A percentile compares a stretch with the other conserved stretches of the same genome.
phyloP scores from a whole-genome alignment of 2,113 vertebrate species.

The Ochotona princeps region DNA sequence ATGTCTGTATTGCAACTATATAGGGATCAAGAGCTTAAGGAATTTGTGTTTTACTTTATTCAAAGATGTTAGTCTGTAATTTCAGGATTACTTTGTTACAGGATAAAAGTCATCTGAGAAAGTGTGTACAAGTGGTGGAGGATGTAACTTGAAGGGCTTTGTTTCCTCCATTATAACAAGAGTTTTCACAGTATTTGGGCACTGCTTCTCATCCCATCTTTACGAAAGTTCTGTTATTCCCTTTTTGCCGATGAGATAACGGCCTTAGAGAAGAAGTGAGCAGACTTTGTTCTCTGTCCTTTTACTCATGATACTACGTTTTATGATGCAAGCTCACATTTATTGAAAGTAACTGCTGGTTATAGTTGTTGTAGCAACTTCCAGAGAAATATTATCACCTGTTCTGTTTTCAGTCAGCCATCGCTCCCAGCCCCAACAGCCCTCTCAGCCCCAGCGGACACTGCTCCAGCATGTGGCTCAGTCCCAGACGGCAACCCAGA shows the following conservation, averaged over 20 bases:
- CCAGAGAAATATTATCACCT: slow-evolving; percentile 82
- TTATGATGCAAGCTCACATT: slow-evolving; percentile 57
- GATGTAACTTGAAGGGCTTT: slow-evolving; percentile 43
- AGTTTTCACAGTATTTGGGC: slow-evolving; percentile 36
- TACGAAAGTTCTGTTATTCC: slow-evolving; percentile 62
- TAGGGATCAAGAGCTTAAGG: neutral
- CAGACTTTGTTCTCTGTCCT: slow-evolving; percentile 53
- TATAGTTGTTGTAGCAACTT: slow-evolving; percentile 77
- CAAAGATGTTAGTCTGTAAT: slow-evolving; percentile 37
- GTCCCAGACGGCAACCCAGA: slow-evolving; percentile 89
- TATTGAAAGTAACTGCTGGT: slow-evolving; percentile 79
- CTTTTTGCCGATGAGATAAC: slow-evolving; percentile 65
- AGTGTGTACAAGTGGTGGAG: slow-evolving; percentile 29
- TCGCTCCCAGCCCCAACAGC: slow-evolving; percentile 88
- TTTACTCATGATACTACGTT: slow-evolving; percentile 42
- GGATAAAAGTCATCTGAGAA: slow-evolving; percentile 43
- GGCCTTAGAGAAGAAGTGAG: slow-evolving; percentile 62
- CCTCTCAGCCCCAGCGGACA: slow-evolving; percentile 88
- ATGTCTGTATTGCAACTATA: slow-evolving; percentile 39
- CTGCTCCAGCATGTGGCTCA: slow-evolving; percentile 89
- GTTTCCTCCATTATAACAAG: slow-evolving; percentile 40
- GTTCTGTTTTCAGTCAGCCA: slow-evolving; percentile 89
- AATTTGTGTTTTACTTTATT: slow-evolving; percentile 14
- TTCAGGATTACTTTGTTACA: slow-evolving; percentile 47
- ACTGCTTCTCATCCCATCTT: slow-evolving; percentile 52